Evolutionary conservation across 1,140 invertebrate species (phyloP), one percentile per base, ranked within the genome.

Genomic region (Lucilia sericata): DNA sequence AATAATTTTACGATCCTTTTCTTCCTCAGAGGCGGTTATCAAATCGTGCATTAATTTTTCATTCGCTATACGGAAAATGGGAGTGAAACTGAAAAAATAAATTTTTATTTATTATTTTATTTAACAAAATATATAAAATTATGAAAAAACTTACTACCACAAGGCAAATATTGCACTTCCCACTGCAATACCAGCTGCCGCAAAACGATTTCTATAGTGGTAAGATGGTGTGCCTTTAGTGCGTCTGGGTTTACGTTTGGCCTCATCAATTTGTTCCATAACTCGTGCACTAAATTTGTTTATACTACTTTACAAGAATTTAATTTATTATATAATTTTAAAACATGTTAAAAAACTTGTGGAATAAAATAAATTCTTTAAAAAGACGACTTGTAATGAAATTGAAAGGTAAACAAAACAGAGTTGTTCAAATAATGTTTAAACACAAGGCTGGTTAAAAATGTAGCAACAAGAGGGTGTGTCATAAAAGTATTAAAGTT

Each of bases 201-300:
- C 89, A 82, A 91, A 88, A 65, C 88, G 86, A 87, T 91, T 91
- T 49, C 90, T 86, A 78, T 87, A 88, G 5, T 83, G 55, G 83
- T 86, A 91, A 34, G 90, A 88, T 14, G 89, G 89, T 49, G 90
- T 91, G 42, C 90, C 90, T 82, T 86, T 83, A 36, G 88, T 90
- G 83, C 88, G 87, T 86, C 90, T 86, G 21, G 90, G 90, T 86
- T 91, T 91, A 21, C 89, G 87, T 81, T 87, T 87, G n/a, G 51
- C 88, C 7, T 85, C 86, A 76, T 90, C 88, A 83, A 87, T 88
- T 19, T 85, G 84, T 84, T 87, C 89, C 89, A 90, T 90, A 85
- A 88, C 88, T 80, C 21, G n/a, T 2, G 65, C 14, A 5, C 65
- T 70, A 5, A 21, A 7, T 70, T 70, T 13, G n/a, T 49, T 80